Evolutionary conservation across 2,888 invertebrate genomes (phyloP).

Genomic region (Cantharis flavilabris): DNA sequence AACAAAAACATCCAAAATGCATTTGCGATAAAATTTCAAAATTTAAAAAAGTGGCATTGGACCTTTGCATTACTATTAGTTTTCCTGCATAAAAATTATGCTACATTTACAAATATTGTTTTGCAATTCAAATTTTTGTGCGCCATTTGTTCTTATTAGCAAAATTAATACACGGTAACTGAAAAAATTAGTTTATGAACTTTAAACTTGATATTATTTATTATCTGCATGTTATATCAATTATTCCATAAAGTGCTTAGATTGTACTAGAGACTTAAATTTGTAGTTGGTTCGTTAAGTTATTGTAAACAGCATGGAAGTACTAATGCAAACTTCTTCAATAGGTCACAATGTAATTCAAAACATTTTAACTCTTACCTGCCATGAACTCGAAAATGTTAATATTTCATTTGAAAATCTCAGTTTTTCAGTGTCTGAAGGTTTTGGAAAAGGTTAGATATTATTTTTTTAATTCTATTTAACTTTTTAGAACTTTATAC

Average conservation of each 20-base stretch:
- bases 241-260: background rate
- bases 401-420: constrained; percentile 14
- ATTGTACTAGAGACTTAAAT: background rate
- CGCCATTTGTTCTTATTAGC: background rate
- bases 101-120: too few relatives aligned
- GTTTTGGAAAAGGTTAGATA: constrained; percentile 13
- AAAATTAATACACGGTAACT: background rate
- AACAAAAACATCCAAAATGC: too few relatives aligned
- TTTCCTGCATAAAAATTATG: too few relatives aligned
- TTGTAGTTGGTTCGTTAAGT: background rate
- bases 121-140: background rate
- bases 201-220: background rate
- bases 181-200: background rate
- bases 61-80: too few relatives aligned
- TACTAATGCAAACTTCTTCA: background rate
- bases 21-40: too few relatives aligned
- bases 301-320: background rate
- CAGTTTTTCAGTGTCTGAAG: constrained; percentile 4
- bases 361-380: background rate
- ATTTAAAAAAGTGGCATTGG: too few relatives aligned
- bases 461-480: background rate
- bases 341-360: background rate
- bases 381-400: background rate
- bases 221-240: background rate
- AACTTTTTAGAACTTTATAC: background rate